Evolutionary conservation across 2,797 vertebrate species (phyloP).

Genomic region (Rhinichthys osculus): DNA sequence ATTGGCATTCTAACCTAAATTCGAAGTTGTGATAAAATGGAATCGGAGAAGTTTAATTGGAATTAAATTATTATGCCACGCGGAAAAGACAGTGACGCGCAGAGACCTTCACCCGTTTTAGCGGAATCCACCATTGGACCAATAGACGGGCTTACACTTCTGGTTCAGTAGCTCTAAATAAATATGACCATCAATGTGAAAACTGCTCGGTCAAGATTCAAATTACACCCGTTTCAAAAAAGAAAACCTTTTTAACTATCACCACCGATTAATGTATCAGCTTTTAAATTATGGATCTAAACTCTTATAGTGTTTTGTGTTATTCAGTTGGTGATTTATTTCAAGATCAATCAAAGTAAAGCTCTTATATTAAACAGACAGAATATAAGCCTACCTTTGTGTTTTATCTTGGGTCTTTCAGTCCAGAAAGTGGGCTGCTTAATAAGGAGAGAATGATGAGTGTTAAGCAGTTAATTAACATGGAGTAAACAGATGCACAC

Average conservation of each 20-base stretch:
- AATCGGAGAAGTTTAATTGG: too few relatives aligned
- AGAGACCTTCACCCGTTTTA: too few relatives aligned
- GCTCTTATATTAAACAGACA: background rate
- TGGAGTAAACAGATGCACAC: too few relatives aligned
- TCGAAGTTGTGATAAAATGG: too few relatives aligned
- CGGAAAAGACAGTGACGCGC: too few relatives aligned
- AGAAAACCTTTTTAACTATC: background rate
- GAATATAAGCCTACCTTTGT: too few relatives aligned
- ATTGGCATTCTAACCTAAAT: too few relatives aligned
- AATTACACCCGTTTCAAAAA: background rate
- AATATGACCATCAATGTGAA: background rate
- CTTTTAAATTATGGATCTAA: background rate
- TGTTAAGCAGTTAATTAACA: too few relatives aligned
- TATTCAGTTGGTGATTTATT: background rate
- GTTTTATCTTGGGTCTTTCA: rapidly evolving
- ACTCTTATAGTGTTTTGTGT: background rate
- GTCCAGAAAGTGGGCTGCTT: background rate
- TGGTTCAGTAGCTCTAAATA: background rate
- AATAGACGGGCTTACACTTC: background rate
- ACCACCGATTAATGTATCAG: background rate
- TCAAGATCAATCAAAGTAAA: background rate
- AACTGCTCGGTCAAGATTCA: background rate
- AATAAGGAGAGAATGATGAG: too few relatives aligned
- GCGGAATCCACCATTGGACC: too few relatives aligned
- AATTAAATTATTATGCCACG: too few relatives aligned